Base-by-base conservation (phyloP, 2,888 invertebrate genomes). In the Coleophora deauratella region DNA sequence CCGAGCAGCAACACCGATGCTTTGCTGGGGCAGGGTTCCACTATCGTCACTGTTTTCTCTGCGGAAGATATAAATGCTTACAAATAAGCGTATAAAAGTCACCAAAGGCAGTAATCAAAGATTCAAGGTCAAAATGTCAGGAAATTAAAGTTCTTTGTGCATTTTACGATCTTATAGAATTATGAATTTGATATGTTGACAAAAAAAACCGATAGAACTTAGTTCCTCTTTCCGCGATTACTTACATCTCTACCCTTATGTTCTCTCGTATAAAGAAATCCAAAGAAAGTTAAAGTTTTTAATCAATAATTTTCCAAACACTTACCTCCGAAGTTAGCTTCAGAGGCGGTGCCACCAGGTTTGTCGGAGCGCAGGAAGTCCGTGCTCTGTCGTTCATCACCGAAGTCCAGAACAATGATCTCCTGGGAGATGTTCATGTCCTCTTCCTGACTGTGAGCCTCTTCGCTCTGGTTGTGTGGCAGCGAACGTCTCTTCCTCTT, bases 341-440 rank as follows among this genome's bases (percentile, higher is more conserved):
- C 86, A 1, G 86, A 82, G 3, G 86, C 86, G 6, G 73, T 73
- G 35, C 86, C 86, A 42, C 89, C 92, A 54, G 92, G 91, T 45
- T 92, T 90, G 62, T 94, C 94, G 2, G 86, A 82, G 66, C 91
- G 92, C 53, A 95, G 87, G 81, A 91, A 95, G 52, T 94, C 94
- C 34, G 89, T 88, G 38, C 91, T 91, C 72, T 94, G 94, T 56
- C 91, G 57, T 50, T 96, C 96, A 79, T 97, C 96, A 38, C 96
- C 96, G 60, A 96, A 95, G 87, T 97, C 97, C 52, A 97, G 84
- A 2, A 97, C 97, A 14, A 97, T 87, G 64, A 97, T 97, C 80
- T 97, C 97, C 75, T 96, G 96, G 34, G 96, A 96, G 47, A 97
- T 89, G 51, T 96, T 97, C 95, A 97, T 96, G 62, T 94, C 94